Conservation (phyloP, 2,888 invertebrate species). For the Hybos culiciformis region DNA sequence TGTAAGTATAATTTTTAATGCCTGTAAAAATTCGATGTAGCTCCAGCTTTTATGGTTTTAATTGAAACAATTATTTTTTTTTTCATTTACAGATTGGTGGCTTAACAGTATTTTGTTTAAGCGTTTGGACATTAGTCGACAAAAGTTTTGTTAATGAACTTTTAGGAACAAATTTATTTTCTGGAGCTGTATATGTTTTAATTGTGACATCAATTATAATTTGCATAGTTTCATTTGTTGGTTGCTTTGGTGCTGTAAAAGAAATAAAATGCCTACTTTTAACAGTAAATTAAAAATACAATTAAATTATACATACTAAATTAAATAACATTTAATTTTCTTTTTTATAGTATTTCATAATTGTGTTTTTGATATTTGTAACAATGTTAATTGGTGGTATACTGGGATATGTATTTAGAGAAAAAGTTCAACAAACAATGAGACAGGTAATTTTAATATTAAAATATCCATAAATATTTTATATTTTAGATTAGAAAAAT, state of each 20-base stretch:
- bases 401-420: constrained; percentile 78
- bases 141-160: constrained; percentile 73
- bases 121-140: constrained; percentile 73
- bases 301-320: not conserved
- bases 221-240: constrained; percentile 73
- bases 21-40: not conserved
- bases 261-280: constrained; percentile 89
- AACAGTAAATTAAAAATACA: constrained; percentile 47
- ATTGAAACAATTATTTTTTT: constrained; percentile 13
- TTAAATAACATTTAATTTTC: constrained; percentile 7
- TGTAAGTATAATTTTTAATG: constrained; percentile 45
- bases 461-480: too few relatives aligned
- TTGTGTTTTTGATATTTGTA: constrained; percentile 77
- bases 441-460: constrained; percentile 39
- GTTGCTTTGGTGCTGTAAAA: constrained; percentile 85
- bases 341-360: constrained; percentile 68
- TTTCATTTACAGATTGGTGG: constrained; percentile 56
- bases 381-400: constrained; percentile 84
- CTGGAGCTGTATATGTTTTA: constrained; percentile 72
- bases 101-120: constrained; percentile 57
- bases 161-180: constrained; percentile 74
- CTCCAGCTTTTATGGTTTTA: not conserved
- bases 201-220: constrained; percentile 70
- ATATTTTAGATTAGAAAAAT: too few relatives aligned
- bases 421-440: constrained; percentile 62